A percentile compares a stretch with the other conserved stretches of the same genome.
phyloP scores from a whole-genome alignment of 1,140 invertebrate species.

The Bombus superbus region DNA sequence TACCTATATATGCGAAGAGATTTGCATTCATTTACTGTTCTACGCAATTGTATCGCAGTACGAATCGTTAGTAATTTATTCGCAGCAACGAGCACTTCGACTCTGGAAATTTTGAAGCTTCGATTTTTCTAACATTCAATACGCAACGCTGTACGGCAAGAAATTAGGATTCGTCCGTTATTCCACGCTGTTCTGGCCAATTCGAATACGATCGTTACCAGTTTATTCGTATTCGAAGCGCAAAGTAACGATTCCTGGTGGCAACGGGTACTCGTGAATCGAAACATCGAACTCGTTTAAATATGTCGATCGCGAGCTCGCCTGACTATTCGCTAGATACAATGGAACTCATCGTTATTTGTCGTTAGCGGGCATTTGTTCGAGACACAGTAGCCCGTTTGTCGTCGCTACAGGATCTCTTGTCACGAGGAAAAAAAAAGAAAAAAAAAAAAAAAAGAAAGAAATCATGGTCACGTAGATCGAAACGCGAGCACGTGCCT shows the following conservation, averaged over 20 bases:
- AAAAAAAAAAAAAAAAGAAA: conserved; percentile 23
- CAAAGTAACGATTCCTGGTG: neutral
- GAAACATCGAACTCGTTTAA: conserved; percentile 28
- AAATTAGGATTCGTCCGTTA: neutral
- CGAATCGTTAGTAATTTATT: too few relatives aligned
- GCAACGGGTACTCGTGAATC: conserved; percentile 14
- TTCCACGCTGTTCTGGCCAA: neutral
- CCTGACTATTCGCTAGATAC: neutral
- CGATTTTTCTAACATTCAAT: neutral
- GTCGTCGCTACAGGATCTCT: conserved; percentile 24
- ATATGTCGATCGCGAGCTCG: conserved; percentile 11
- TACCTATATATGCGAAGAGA: too few relatives aligned
- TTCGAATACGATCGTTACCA: neutral
- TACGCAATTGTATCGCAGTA: too few relatives aligned
- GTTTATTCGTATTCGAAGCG: conserved; percentile 23
- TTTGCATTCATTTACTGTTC: too few relatives aligned
- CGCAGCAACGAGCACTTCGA: too few relatives aligned
- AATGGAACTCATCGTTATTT: conserved; percentile 56
- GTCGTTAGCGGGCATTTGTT: conserved; percentile 65
- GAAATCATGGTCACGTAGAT: conserved; percentile 44
- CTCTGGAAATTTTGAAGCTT: neutral
- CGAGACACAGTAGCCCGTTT: conserved; percentile 38
- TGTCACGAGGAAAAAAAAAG: neutral
- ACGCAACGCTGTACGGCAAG: too few relatives aligned
- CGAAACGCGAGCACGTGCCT: conserved; percentile 37